phyloP scores from a whole-genome alignment of 2,113 vertebrate species.

The human region GRCh38 chrX:51095501-51096000 shows the following conservation, averaged over 20 bases:
- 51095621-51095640: background rate
- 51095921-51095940: too few species aligned
- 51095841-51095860: background rate
- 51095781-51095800: background rate
- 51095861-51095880: background rate
- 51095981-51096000: background rate
- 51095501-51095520: background rate
- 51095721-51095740: background rate
- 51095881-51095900: background rate
- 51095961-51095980: background rate
- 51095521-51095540: background rate
- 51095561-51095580: background rate
- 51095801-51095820: background rate
- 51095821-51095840: background rate
- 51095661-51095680: background rate
- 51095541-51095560: background rate
- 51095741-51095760: background rate
- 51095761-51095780: background rate
- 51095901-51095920: background rate
- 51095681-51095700: fast-evolving
- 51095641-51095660: background rate
- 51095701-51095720: background rate
- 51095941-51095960: background rate
- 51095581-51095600: background rate
- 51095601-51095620: background rate